Conservation (phyloP, 2,113 vertebrate species). For the Paracanthobrama guichenoti region DNA sequence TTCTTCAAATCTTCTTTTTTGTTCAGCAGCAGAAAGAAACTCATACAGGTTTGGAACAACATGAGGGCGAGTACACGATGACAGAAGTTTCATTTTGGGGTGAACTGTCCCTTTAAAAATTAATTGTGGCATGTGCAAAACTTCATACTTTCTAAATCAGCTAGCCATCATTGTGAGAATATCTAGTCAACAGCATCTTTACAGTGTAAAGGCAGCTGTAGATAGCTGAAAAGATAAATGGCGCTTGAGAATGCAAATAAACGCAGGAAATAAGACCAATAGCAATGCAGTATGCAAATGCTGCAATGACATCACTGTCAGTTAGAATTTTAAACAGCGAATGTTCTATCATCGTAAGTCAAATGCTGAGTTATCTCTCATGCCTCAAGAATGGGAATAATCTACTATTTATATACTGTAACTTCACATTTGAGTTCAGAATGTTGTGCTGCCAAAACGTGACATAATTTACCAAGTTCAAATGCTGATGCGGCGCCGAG, state of each 20-base stretch:
- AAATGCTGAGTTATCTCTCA: not conserved
- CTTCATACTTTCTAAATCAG: not conserved
- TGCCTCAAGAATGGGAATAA: too few relatives aligned
- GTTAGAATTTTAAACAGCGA: not conserved
- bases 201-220: not conserved
- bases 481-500: conserved; percentile 36
- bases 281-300: not conserved
- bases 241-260: not conserved
- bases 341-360: not conserved
- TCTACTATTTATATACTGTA: too few relatives aligned
- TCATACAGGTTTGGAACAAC: too few relatives aligned
- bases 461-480: conserved; percentile 52
- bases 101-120: not conserved
- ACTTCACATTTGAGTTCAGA: not conserved
- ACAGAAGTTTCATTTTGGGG: too few relatives aligned
- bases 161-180: too few relatives aligned
- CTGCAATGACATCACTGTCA: not conserved
- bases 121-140: not conserved
- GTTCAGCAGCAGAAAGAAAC: too few relatives aligned
- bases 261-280: not conserved
- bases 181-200: not conserved
- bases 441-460: conserved; percentile 30
- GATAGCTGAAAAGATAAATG: not conserved
- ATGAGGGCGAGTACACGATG: too few relatives aligned
- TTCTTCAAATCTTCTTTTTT: too few relatives aligned